A percentile compares a stretch with the other conserved stretches of the same genome.
Conservation (phyloP, 2,797 vertebrate species). For the Halcyon leucocephala region DNA sequence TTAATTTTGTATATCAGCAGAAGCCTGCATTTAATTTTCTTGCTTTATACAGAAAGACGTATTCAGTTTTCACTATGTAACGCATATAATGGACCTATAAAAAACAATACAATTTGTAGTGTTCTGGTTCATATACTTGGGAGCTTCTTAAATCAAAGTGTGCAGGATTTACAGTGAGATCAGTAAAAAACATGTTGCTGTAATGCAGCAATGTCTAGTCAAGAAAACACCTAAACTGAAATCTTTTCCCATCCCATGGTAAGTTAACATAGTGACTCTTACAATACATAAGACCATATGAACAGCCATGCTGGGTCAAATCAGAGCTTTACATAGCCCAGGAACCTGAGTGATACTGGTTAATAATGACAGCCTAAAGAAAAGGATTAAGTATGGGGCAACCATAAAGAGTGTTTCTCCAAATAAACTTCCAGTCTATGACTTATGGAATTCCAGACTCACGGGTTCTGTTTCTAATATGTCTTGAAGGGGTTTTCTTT, state of each 20-base stretch:
- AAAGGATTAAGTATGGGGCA: background rate
- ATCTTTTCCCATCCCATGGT: background rate
- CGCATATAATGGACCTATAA: background rate
- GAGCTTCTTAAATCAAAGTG: background rate
- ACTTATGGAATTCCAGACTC: background rate
- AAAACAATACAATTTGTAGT: background rate
- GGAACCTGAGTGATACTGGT: background rate
- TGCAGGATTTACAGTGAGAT: background rate
- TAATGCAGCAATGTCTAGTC: background rate
- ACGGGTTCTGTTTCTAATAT: background rate
- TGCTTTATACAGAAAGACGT: background rate
- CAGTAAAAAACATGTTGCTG: background rate
- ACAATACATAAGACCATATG: background rate
- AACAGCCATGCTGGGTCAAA: background rate
- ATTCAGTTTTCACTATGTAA: background rate
- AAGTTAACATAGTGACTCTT: background rate
- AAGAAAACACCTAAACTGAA: background rate
- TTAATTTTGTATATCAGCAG: background rate
- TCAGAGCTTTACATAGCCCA: background rate
- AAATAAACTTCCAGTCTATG: background rate
- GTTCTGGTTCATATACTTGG: background rate
- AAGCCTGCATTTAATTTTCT: background rate
- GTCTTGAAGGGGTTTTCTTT: background rate
- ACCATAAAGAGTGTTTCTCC: background rate
- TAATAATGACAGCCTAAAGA: background rate